Evolutionary conservation across 2,113 vertebrate genomes (phyloP).

Genomic region (Pogonocichla stellata): DNA sequence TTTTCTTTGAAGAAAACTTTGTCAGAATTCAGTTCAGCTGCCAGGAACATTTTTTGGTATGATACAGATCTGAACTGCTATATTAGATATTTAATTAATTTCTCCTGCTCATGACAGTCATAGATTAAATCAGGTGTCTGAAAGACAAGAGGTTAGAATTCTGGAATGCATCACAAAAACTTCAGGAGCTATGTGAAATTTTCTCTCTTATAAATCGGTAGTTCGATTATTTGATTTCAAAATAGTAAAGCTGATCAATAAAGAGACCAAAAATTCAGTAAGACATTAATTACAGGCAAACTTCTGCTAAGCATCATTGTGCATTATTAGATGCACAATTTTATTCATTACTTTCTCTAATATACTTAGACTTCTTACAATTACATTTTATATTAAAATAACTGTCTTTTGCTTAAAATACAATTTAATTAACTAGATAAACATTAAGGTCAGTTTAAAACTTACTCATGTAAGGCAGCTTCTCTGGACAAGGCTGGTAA

Average conservation of each 20-base stretch:
- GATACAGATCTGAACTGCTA: background rate
- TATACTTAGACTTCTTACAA: background rate
- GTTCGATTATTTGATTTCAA: background rate
- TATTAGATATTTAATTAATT: background rate
- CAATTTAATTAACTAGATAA: background rate
- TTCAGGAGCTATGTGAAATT: background rate
- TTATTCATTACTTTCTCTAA: background rate
- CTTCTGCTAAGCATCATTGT: background rate
- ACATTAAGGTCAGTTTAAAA: slow-evolving; percentile 36
- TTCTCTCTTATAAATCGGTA: background rate
- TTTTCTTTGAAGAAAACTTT: background rate
- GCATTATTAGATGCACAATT: background rate
- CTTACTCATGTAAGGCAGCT: slow-evolving; percentile 98
- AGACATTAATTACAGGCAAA: background rate
- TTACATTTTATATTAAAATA: background rate
- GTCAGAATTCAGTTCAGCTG: background rate
- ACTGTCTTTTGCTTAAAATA: background rate
- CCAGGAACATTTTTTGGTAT: background rate
- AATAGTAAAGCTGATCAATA: background rate
- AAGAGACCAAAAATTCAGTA: background rate
- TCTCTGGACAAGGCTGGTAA: slow-evolving; percentile 90
- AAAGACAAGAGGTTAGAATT: background rate
- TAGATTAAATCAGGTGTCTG: background rate
- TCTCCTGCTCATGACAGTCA: background rate
- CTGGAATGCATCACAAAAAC: background rate